Conservation (phyloP, 2,113 vertebrate species). For the Gavia stellata region DNA sequence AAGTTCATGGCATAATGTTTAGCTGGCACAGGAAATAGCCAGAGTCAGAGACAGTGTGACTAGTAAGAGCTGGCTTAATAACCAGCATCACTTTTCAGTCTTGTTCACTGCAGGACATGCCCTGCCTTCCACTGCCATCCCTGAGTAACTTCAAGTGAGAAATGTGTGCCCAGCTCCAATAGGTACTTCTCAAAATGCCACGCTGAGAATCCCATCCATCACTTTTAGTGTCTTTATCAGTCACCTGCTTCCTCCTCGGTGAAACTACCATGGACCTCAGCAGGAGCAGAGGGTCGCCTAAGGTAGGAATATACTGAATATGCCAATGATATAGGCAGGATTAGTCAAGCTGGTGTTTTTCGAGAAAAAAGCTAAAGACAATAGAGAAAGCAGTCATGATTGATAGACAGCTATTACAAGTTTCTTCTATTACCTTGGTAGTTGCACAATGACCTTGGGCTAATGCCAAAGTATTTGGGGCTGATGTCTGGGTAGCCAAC, state of each 20-base stretch:
- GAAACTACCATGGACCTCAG: not conserved
- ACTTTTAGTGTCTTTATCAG: not conserved
- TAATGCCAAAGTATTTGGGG: not conserved
- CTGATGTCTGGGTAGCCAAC: not conserved
- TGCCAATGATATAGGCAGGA: not conserved
- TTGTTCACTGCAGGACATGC: not conserved
- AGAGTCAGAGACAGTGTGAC: not conserved
- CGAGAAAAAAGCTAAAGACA: not conserved
- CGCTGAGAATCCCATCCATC: not conserved
- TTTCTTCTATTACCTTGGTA: not conserved
- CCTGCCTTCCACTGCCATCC: not conserved
- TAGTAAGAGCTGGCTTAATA: not conserved
- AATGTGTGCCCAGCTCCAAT: not conserved
- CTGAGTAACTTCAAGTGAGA: not conserved
- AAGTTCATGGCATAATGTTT: not conserved
- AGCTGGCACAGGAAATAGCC: not conserved
- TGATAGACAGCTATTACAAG: not conserved
- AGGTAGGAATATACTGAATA: not conserved
- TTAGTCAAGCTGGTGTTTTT: not conserved
- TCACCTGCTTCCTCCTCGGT: not conserved
- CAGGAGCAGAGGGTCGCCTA: not conserved
- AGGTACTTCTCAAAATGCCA: not conserved
- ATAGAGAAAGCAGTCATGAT: not conserved
- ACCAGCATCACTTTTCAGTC: not conserved
- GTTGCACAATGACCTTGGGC: not conserved